Base-by-base conservation (phyloP, 2,888 invertebrate species). In the Patella depressa region DNA sequence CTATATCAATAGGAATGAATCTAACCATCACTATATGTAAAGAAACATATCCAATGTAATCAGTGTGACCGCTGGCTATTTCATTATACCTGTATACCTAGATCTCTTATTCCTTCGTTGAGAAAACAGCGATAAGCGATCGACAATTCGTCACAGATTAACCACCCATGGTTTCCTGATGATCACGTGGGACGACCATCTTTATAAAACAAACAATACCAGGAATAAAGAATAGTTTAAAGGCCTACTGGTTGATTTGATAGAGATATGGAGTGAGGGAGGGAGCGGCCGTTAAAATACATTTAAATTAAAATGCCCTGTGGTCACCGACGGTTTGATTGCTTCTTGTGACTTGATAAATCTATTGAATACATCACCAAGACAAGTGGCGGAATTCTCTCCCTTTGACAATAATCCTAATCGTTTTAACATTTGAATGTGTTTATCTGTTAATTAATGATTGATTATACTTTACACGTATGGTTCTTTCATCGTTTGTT, bases 1-100 rank as follows among this genome's bases (percentile, higher is more conserved):
- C 71, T 53, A 69, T 59, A 75, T 75, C 53, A 75, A 75, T 70
- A 70, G 54, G n/a, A n/a, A 53, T 70, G 53, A 53, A 71, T 70
- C 24, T n/a, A 53, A 34, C 53, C 24, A 71, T 71, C 70, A 75
- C 75, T 54, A 65, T 59, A 65, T 65, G 65, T 34, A 34, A 34
- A 34, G 34, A 34, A 34, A 34, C 34, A 34, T 34, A 34, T 34
- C 34, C 5, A 34, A 34, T 34, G 34, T 34, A 34, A 34, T 34
- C 34, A 34, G 4, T 34, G 34, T 34, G 4, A 34, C 34, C 34
- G 34, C 34, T 34, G 34, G 34, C 34, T 34, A 34, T 34, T 34
- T 65, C 19, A 65, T 65, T 19, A 65, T n/a, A 65, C 9, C 24
- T 15, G 65, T 19, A 19, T 19, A n/a, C 19, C 65, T 9, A n/a